Evolutionary conservation across 35 echinoderm and acorn worm species (phyloP).

Genomic region (Heliocidaris tuberculata): DNA sequence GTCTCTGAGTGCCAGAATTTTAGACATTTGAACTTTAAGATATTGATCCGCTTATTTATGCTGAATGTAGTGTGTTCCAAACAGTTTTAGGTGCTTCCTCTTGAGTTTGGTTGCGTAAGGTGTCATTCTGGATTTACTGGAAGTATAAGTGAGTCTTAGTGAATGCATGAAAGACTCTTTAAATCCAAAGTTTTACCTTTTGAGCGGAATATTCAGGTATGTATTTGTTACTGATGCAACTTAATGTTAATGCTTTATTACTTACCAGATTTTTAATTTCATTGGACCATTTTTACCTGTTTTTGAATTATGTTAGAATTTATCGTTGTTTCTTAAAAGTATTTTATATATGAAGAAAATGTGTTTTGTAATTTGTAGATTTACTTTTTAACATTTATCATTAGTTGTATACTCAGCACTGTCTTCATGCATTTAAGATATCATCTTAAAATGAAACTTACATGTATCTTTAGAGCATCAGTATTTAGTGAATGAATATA

Average conservation of each 20-base stretch:
- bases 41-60: not conserved
- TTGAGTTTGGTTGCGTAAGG: not conserved
- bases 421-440: not conserved
- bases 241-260: not conserved
- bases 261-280: not conserved
- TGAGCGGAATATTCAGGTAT: not conserved
- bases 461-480: not conserved
- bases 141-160: not conserved
- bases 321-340: not conserved
- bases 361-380: not conserved
- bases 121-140: not conserved
- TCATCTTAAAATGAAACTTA: not conserved
- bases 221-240: not conserved
- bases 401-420: too few relatives aligned
- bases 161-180: not conserved
- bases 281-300: not conserved
- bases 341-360: not conserved
- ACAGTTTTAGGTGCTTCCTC: not conserved
- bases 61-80: not conserved
- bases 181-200: not conserved
- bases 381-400: too few relatives aligned
- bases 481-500: not conserved
- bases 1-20: not conserved
- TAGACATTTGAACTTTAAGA: not conserved
- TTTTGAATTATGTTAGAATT: not conserved